Evolutionary conservation across 1,140 invertebrate species (phyloP), one percentile per base, ranked within the genome.

Genomic region (Drosophila varians): DNA sequence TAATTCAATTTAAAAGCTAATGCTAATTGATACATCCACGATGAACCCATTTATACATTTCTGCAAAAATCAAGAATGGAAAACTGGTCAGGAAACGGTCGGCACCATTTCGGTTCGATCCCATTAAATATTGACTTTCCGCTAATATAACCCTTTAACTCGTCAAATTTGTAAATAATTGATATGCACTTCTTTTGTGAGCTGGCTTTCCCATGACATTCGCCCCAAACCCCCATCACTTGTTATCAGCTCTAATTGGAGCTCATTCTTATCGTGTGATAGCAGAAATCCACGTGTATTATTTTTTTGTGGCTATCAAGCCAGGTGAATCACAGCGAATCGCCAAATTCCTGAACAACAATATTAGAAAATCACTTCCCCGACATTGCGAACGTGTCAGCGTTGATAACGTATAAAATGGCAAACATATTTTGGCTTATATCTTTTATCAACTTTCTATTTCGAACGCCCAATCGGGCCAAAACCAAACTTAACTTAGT

Each of bases 391-490:
- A 61, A 61, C 60, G 60, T 64, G 60, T 61, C 55, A 64, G 61
- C 55, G 36, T 21, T 56, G 60, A 64, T 64, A 64, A 64, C 46
- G 54, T 40, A 58, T 43, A 64, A 26, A 5, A 57, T 64, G 60
- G 28, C 55, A 38, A 5, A 64, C 46, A 60, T 61, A 61, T 28
- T 26, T 52, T 19, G 12, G 9, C 42, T 40, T 64, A 8, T 48
- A 66, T 66, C 36, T 48, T 57, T 69, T 64, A 77, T 70, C 52
- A 84, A 84, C 79, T 83, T 83, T 83, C 79, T 83, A 84, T 78
- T 84, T 84, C 54, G 71, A 56, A 55, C 56, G 31, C 51, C 57
- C 49, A 21, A 21, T 8, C 14, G 6, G 38, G 21, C 51, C n/a
- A 40, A 31, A 54, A 21, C 25, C 21, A 55, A 58, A 53, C 16